phyloP scores from a whole-genome alignment of 1,140 invertebrate genomes.

The Plodia interpunctella region DNA sequence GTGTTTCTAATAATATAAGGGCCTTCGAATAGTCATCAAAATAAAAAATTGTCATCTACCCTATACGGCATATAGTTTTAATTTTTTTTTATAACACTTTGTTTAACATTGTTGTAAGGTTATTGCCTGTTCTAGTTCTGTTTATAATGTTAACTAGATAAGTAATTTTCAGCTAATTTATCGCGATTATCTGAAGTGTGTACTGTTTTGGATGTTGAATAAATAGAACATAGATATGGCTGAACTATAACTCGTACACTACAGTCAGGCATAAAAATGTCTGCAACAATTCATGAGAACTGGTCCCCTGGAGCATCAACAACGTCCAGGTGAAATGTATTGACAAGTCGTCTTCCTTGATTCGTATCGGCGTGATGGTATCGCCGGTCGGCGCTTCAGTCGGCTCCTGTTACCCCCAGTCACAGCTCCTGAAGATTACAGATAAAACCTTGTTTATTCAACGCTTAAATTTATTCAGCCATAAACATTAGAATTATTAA shows the following conservation, averaged over 20 bases:
- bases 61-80: too few relatives aligned
- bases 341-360: conserved; percentile 76
- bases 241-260: conserved; percentile 10
- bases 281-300: conserved; percentile 68
- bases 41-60: too few relatives aligned
- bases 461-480: conserved; percentile 66
- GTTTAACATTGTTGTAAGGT: too few relatives aligned
- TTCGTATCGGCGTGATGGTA: conserved; percentile 72
- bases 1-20: too few relatives aligned
- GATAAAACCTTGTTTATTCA: conserved; percentile 72
- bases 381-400: conserved; percentile 67
- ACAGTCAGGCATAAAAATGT: conserved; percentile 70
- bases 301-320: conserved; percentile 61
- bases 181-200: too few relatives aligned
- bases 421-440: conserved; percentile 57
- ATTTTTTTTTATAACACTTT: too few relatives aligned
- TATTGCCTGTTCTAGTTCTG: too few relatives aligned
- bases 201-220: too few relatives aligned
- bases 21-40: too few relatives aligned
- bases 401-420: conserved; percentile 58
- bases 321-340: conserved; percentile 67
- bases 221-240: neutral
- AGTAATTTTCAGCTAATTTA: too few relatives aligned
- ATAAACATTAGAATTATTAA: conserved; percentile 64
- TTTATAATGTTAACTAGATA: too few relatives aligned